Evolutionary conservation across 2,797 vertebrate genomes (phyloP), one percentile per base, ranked within the genome.

Genomic region (Betta splendens): DNA sequence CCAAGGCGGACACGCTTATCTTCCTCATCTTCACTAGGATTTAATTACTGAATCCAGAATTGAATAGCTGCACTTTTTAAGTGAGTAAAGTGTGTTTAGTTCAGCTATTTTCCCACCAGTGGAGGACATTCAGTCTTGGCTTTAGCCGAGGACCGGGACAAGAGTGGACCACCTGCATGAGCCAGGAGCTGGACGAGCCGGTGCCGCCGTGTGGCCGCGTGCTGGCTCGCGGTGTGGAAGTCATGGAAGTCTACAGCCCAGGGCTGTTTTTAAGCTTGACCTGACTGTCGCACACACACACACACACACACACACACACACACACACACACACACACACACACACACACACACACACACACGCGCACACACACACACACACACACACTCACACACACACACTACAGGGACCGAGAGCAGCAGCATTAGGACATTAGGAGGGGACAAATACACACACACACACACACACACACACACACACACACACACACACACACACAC

Each of bases 251-350:
- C 60, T 40, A 9, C 40, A 68, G 62, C 81, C 65, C 44, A 21
- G 38, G 35, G 60, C 58, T 79, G 77, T 85, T 77, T 85, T 72
- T 67, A 73, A 78, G 77, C 75, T 72, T 73, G 76, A 85, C 84
- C 72, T 66, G 50, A 79, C 59, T 33, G 61, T 58, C 15, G 38
- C 69, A 69, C 72, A 50, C 57, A 64, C 54, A 40, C 54, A 56
- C 45, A 56, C 57, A 22, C 61, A 49, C 43, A 63, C 38, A 38
- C 20, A 25, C 33, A n/a, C n/a, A n/a, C n/a, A n/a, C n/a, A n/a
- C n/a, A n/a, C n/a, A n/a, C 59, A 49, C 64, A 59, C 54, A 52
- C 3, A 50, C 20, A 5, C 38, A 26, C 28, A 4, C 51, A 54
- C 45, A 53, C 53, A 22, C 61, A 49, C 38, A 63, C 38, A 38